phyloP scores from a whole-genome alignment of 1,140 invertebrate genomes.

The Procambarus virginalis region DNA sequence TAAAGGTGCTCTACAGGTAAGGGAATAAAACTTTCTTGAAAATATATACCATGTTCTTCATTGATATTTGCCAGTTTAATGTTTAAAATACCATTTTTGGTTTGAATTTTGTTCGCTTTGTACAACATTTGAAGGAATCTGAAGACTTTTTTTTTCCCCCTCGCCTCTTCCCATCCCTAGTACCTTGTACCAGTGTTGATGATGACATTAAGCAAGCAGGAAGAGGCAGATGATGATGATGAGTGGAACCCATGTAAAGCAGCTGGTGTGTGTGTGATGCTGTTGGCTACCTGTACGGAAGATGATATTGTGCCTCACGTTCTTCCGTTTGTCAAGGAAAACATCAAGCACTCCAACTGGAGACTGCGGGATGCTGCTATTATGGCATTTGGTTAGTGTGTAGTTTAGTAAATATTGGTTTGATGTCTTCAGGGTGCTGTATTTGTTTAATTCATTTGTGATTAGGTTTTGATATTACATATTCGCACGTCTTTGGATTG shows the following conservation, averaged over 20 bases:
- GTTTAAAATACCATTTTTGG: not conserved
- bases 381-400: conserved; percentile 92
- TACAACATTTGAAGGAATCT: not conserved
- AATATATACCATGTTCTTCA: not conserved
- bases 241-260: conserved; percentile 99
- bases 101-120: not conserved
- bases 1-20: conserved; percentile 88
- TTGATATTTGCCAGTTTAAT: not conserved
- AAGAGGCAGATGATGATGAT: conserved; percentile 92
- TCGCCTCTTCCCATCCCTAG: conserved; percentile 72
- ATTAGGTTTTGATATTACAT: no score
- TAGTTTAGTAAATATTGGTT: no score
- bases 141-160: not conserved
- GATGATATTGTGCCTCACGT: conserved; percentile 97
- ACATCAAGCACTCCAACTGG: conserved; percentile 95
- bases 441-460: no score
- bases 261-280: conserved; percentile 98
- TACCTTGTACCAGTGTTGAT: conserved; percentile 96
- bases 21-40: not conserved
- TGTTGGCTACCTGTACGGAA: conserved; percentile 96
- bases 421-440: no score
- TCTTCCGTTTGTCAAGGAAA: conserved; percentile 94
- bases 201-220: conserved; percentile 94
- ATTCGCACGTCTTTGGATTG: no score
- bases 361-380: conserved; percentile 96